Conservation (phyloP, 2,797 vertebrate genomes). For the Chromis chromis region DNA sequence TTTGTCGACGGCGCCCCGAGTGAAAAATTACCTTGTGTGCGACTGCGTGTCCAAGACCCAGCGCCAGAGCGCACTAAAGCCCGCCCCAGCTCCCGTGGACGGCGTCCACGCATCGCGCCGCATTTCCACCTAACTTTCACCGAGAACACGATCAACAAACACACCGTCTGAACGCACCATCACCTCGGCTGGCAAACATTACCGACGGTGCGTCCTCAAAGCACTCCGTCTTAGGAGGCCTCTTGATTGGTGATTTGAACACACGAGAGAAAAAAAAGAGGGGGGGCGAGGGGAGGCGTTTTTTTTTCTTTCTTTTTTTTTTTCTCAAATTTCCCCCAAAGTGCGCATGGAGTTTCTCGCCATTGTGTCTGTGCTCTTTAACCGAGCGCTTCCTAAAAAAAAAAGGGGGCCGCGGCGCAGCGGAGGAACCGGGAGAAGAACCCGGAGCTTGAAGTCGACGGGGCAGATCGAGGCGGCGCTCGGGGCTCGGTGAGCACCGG, state of each 20-base stretch:
- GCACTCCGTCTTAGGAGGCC: conserved; percentile 44
- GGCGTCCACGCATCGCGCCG: conserved; percentile 57
- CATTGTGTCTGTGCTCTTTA: conserved; percentile 74
- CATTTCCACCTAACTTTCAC: conserved; percentile 77
- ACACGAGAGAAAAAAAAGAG: conserved; percentile 26
- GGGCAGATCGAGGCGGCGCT: conserved; percentile 31
- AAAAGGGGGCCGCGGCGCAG: conserved; percentile 33
- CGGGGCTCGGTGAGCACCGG: conserved; percentile 33
- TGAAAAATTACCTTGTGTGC: conserved; percentile 64
- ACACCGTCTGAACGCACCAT: conserved; percentile 9
- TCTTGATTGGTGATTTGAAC: conserved; percentile 59
- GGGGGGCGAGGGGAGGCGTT: conserved; percentile 65
- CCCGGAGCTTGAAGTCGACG: conserved; percentile 47
- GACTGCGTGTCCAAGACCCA: conserved; percentile 75
- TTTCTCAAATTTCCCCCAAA: conserved; percentile 75
- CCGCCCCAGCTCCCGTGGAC: conserved; percentile 76
- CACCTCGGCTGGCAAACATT: conserved; percentile 11
- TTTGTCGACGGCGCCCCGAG: conserved; percentile 60
- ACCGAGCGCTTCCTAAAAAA: conserved; percentile 65
- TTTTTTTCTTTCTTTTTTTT: conserved; percentile 17
- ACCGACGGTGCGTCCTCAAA: conserved; percentile 42
- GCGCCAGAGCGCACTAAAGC: conserved; percentile 79
- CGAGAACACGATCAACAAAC: conserved; percentile 45
- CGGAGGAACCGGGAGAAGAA: conserved; percentile 1
- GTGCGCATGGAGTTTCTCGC: conserved; percentile 83